Percentiles rank a stretch among this genome's conserved stretches.
Conservation (phyloP, 2,797 vertebrate species). For the Muscicapa striata region DNA sequence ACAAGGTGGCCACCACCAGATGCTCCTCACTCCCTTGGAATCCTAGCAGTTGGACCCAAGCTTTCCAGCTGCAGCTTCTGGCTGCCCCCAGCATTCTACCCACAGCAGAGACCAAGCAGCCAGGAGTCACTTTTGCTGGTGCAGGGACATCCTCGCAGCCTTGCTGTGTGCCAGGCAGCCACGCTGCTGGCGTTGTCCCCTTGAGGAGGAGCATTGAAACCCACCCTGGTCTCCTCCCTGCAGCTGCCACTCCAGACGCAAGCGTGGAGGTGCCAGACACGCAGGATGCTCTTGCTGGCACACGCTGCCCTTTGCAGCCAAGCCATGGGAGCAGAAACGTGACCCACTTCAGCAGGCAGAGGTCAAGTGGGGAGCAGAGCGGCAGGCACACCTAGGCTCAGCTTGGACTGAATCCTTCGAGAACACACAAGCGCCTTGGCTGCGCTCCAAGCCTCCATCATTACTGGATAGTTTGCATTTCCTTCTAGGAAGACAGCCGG, state of each 20-base stretch:
- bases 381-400: not conserved
- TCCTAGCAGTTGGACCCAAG: not conserved
- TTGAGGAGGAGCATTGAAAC: not conserved
- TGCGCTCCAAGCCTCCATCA: constrained; percentile 8
- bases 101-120: not conserved
- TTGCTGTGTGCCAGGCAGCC: not conserved
- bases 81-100: not conserved
- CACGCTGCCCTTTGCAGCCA: not conserved
- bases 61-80: not conserved
- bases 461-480: constrained; percentile 64
- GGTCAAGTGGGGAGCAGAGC: constrained; percentile 39
- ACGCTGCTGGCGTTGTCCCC: not conserved
- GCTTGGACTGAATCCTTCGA: not conserved
- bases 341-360: not conserved
- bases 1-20: not conserved
- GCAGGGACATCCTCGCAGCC: not conserved
- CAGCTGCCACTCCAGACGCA: not conserved
- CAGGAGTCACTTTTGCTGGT: accelerated
- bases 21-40: not conserved
- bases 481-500: constrained; percentile 58
- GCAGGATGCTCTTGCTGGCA: not conserved
- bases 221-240: not conserved
- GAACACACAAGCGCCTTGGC: not conserved
- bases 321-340: not conserved
- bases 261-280: not conserved